Base-by-base conservation (phyloP, 2,797 vertebrate genomes). In the Gallinago nigripennis region DNA sequence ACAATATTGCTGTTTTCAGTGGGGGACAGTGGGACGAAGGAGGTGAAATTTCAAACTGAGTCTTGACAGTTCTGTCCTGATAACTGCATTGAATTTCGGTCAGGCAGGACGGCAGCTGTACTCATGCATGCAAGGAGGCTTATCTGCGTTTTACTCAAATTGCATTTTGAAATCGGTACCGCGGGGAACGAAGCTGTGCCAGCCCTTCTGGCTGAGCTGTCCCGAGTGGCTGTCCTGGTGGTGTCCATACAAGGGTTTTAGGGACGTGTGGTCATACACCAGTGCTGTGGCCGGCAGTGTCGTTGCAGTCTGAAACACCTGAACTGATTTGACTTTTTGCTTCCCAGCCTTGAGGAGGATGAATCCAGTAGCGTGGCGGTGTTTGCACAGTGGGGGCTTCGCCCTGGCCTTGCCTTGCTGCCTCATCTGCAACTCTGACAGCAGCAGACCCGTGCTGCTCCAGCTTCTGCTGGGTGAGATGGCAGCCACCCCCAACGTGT, bases 211-310 rank as follows among this genome's bases (percentile, higher is more conserved):
- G 5, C 53, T 9, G 24, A 30, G 41, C 57, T 27, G 45, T 24
- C 16, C 41, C 3, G 12, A 9, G 21, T 0, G 14, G 6, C 46
- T 25, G 25, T 18, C 30, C 68, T 2, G 1, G 33, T 8, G 0
- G 0, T 8, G 50, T 27, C 76, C 12, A 3, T 16, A 18, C 2
- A 2, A 6, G 33, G 39, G 18, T 13, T 75, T 43, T 28, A 28
- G 82, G 88, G 48, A 60, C 2, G 0, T 0, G 7, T 17, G 37
- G n/a, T n/a, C 4, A 1, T n/a, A 7, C 5, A 14, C 23, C 51
- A 10, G 45, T 1, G 2, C 39, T 5, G 61, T 11, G 46, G 21
- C 63, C 1, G 0, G 7, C 1, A 0, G 7, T 12, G 41, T 24
- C 21, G 1, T 0, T 1, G 6, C 28, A 1, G 9, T 57, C 48